Base-by-base conservation (phyloP, 53 echinoderm and acorn worm species). In the Pentamera pediparva region DNA sequence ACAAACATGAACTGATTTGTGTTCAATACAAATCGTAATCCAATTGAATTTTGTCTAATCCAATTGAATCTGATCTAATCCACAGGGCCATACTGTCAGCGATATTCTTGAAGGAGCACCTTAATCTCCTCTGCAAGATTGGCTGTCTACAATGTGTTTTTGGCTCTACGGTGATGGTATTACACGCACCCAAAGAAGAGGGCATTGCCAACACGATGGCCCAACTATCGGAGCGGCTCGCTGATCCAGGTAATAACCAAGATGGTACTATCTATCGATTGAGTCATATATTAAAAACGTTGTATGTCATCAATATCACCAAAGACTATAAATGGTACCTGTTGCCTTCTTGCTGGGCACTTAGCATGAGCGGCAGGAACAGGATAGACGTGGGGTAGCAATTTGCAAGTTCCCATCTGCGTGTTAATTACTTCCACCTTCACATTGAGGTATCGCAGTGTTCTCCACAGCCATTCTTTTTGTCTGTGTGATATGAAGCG, bases 81-180 rank as follows among this genome's bases (percentile, higher is more conserved):
- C 52, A 35, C 80, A 92, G 98, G n/a, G 91, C 98, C 62, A 79
- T 98, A 24, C 62, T 98, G 60, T 98, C 98, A 0, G 81, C 88
- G 9, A 78, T 79, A 31, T 81, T 83, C 57, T 74, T 98, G 34
- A 88, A 98, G 7, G 98, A 98, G 56, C 78, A 85, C 33, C 83
- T 98, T 17, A 98, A 98, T 63, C 32, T 92, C 15, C 76, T 98
- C 13, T 91, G 98, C 58, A 98, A 98, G 80, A 86, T 87, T 9
- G 98, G 98, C 35, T 98, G 98, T 41, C 59, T 88, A 45, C 91
- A 88, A 17, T 91, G 98, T 75, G 86, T 98, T 33, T n/a, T 92
- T 26, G 98, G 98, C 6, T 98, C 98, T 6, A 86, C 89, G 15
- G 83, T 98, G 39, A 98, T 92, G 98, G 86, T 98, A 12, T 59